Percentiles rank a stretch among this genome's conserved stretches.
Evolutionary conservation across 2,888 invertebrate genomes (phyloP).

Genomic region (Atethmia centrago): DNA sequence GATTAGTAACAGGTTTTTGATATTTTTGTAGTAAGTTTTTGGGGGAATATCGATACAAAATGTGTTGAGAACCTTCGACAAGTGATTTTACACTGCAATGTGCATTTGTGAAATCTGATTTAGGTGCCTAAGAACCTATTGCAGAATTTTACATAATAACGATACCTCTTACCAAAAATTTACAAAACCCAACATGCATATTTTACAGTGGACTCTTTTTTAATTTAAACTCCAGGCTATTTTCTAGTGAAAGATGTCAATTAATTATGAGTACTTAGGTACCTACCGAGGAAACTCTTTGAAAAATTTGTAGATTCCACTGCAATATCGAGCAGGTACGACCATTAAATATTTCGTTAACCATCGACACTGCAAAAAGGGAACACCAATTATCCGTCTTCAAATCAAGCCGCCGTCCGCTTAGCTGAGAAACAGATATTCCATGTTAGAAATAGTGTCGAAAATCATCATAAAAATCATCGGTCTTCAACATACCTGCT

Average conservation of each 20-base stretch:
- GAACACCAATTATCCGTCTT: conserved; percentile 61
- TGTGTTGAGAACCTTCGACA: neutral
- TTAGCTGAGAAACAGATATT: conserved; percentile 29
- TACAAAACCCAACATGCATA: conserved; percentile 5
- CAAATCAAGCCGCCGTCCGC: conserved; percentile 61
- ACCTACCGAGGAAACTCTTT: neutral
- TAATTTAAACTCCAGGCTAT: neutral
- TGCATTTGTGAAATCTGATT: neutral
- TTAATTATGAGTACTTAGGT: conserved; percentile 25
- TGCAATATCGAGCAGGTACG: neutral
- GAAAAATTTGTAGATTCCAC: conserved; percentile 33
- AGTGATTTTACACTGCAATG: neutral
- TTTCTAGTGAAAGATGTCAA: conserved; percentile 32
- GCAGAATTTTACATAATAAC: neutral
- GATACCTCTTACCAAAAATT: conserved; percentile 2
- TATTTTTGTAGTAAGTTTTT: conserved; percentile 27
- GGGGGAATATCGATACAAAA: neutral
- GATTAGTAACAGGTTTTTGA: conserved; percentile 8
- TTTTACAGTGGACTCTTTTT: conserved; percentile 34
- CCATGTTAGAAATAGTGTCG: neutral
- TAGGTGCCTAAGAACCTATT: neutral
- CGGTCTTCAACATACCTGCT: neutral
- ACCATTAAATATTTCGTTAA: conserved; percentile 18
- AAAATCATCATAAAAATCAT: neutral
- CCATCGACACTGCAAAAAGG: conserved; percentile 47